phyloP scores from a whole-genome alignment of 2,797 vertebrate species.

The Australoheros facetus region DNA sequence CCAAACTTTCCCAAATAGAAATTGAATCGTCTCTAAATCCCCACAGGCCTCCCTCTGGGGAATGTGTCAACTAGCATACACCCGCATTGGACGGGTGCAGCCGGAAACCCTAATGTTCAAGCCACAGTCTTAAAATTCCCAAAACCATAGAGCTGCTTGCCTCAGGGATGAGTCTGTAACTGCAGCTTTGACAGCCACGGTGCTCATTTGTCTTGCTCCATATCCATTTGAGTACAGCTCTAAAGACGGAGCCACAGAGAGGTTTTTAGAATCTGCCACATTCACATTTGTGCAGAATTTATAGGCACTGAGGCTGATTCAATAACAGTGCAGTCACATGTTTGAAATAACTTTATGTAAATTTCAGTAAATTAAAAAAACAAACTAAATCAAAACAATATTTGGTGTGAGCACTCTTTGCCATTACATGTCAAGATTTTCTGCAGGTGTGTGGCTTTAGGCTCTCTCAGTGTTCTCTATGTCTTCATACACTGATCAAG shows the following conservation, averaged over 20 bases:
- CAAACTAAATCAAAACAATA: not conserved
- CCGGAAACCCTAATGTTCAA: slow-evolving; percentile 62
- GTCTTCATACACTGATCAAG: not conserved
- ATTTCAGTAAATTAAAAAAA: not conserved
- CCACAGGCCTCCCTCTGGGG: slow-evolving; percentile 53
- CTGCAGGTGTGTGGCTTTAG: not conserved
- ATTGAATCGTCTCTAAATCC: slow-evolving; percentile 53
- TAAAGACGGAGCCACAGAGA: slow-evolving; percentile 2
- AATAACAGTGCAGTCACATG: not conserved
- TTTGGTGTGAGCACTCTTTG: not conserved
- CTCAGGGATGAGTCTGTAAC: slow-evolving; percentile 50
- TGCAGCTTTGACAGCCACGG: slow-evolving; percentile 40
- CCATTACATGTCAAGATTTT: not conserved
- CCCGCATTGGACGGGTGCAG: slow-evolving; percentile 53
- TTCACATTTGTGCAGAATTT: not conserved
- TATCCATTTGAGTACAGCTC: slow-evolving; percentile 15
- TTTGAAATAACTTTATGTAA: not conserved
- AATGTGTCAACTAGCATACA: slow-evolving; percentile 47
- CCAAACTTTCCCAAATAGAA: slow-evolving; percentile 61
- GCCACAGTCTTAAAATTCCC: slow-evolving; percentile 58
- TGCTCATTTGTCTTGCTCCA: slow-evolving; percentile 38
- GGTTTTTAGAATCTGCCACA: not conserved
- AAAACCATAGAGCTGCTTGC: slow-evolving; percentile 44
- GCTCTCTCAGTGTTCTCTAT: not conserved
- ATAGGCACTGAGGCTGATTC: not conserved